Base-by-base conservation (phyloP, 2,113 vertebrate species). In the Cinclus mexicanus region DNA sequence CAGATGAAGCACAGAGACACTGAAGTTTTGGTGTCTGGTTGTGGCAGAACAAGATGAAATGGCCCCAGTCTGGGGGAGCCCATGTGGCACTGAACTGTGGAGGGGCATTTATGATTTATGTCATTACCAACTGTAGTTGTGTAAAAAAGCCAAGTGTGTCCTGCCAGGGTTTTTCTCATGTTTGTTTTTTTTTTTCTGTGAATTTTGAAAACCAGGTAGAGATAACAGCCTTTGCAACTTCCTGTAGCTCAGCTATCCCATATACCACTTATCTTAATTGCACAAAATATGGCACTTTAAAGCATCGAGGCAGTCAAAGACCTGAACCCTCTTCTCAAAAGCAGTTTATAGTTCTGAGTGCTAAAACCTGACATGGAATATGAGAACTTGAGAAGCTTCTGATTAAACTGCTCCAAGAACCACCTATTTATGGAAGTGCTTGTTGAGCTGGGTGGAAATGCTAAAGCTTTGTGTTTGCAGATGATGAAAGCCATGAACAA, bases 401-500 rank as follows among this genome's bases (percentile, higher is more conserved):
- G 1, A 25, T 39, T 24, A 14, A 70, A 55, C 39, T 16, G 31
- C 67, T 79, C 63, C 88, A 71, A 44, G 57, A 87, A 25, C 28
- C 44, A 26, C 53, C 46, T 70, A 1, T 60, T 82, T 44, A 14
- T 69, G 68, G 80, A n/a, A 35, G 16, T 13, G 18, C 60, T 55
- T 12, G 59, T 13, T 1, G 12, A 59, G 20, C 42, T 24, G 67
- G 42, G 55, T 71, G 19, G 65, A 50, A 50, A 44, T 28, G 57
- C 28, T 70, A 9, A 88, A 52, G 24, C 39, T 76, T 76, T 92
- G 79, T 96, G 90, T 91, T 96, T 96, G 89, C 97, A 99, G 99
- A 98, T 99, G 97, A 99, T 99, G 99, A 99, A 99, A 98, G 99
- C 99, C 96, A 99, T 99, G 98, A 99, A 99, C 97, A 99, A 99